These are phyloP conservation scores for Poicephalus meyeri DNA, from an alignment of 2,113 vertebrate genomes.

Conservation along the genomic window DNA sequence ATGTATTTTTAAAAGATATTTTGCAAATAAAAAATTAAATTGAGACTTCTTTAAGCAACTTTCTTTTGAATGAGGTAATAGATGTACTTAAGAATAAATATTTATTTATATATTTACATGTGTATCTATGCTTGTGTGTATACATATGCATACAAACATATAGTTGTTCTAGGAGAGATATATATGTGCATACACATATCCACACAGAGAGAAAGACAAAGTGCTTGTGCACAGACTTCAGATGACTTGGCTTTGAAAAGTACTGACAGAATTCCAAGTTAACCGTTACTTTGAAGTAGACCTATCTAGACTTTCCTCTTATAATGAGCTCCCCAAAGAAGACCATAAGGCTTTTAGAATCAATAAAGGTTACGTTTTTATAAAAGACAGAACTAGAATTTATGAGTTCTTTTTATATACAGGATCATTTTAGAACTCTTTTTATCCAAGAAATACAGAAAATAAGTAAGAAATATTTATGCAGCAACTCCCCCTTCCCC, in stretches of 20 bases:
- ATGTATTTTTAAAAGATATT: neutral
- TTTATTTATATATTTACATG: neutral
- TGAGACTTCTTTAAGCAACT: neutral
- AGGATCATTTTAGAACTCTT: neutral
- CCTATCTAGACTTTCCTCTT: neutral
- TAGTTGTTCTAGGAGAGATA: neutral
- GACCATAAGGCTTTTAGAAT: neutral
- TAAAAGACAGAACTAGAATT: neutral
- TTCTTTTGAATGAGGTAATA: neutral
- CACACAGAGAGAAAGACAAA: neutral
- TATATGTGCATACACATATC: neutral
- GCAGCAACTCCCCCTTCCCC: neutral
- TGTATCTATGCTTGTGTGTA: no score
- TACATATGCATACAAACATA: neutral
- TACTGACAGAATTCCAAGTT: neutral
- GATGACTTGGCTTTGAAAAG: neutral
- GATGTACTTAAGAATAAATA: neutral
- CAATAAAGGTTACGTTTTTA: neutral
- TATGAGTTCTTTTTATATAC: neutral
- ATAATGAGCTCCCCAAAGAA: slow-evolving; percentile 27
- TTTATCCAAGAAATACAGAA: neutral
- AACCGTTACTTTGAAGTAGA: neutral
- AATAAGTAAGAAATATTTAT: neutral
- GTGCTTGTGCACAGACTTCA: neutral
- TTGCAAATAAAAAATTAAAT: neutral